These are phyloP conservation scores for Abrostola tripartita DNA, from an alignment of 2,888 invertebrate species.

Conservation along the genomic window DNA sequence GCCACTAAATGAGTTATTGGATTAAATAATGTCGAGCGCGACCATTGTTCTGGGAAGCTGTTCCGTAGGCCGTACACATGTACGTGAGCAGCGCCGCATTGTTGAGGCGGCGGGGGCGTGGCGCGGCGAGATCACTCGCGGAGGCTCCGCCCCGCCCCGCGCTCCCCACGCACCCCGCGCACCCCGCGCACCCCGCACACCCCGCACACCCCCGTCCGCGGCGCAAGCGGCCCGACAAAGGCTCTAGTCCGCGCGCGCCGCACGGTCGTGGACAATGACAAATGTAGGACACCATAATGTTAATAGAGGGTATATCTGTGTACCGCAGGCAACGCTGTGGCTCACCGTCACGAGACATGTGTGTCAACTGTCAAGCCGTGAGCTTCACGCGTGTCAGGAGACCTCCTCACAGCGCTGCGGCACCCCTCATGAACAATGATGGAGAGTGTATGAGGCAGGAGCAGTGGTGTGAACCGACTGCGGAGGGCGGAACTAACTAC, in stretches of 20 bases:
- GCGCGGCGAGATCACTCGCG: slow-evolving; percentile 49
- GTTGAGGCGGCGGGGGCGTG: slow-evolving; percentile 38
- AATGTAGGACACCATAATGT: slow-evolving; percentile 32
- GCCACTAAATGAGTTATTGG: slow-evolving; percentile 52
- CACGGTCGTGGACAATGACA: slow-evolving; percentile 34
- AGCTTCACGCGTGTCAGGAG: background rate
- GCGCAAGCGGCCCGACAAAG: slow-evolving; percentile 57
- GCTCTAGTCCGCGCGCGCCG: slow-evolving; percentile 33
- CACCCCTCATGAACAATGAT: background rate
- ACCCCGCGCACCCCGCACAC: background rate
- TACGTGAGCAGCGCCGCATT: slow-evolving; percentile 27
- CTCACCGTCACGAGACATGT: no score
- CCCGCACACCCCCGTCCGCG: slow-evolving; percentile 19
- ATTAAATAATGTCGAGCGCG: slow-evolving; percentile 48
- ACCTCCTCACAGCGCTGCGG: background rate
- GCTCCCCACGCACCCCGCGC: slow-evolving; percentile 2
- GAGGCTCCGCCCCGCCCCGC: slow-evolving; percentile 17
- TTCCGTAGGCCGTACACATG: slow-evolving; percentile 33
- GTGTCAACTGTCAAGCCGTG: background rate
- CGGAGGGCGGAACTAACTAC: slow-evolving; percentile 24
- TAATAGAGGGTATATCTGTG: slow-evolving; percentile 15
- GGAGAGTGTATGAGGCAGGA: background rate
- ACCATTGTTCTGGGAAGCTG: slow-evolving; percentile 55
- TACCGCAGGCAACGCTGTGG: no score
- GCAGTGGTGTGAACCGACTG: slow-evolving; percentile 23